A percentile compares a stretch with the other conserved stretches of the same genome.
Conservation (phyloP, 2,113 vertebrate genomes). For the Caretta caretta region DNA sequence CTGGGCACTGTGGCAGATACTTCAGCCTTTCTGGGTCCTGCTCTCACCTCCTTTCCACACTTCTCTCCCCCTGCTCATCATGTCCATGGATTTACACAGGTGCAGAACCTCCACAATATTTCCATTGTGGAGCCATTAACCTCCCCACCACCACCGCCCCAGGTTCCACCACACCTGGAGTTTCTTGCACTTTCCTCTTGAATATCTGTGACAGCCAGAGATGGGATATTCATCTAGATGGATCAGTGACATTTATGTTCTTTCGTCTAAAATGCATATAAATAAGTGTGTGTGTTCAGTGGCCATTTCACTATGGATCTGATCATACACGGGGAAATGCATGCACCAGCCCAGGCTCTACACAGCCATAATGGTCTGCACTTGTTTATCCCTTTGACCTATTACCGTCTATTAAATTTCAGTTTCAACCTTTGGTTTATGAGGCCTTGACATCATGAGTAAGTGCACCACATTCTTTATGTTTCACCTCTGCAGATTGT, state of each 20-base stretch:
- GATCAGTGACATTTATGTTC: neutral
- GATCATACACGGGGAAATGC: rapidly evolving
- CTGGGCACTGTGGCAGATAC: neutral
- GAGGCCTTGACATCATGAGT: neutral
- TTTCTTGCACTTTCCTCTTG: neutral
- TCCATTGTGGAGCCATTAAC: neutral
- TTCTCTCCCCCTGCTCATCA: rapidly evolving
- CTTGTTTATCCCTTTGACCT: neutral
- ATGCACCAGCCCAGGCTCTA: neutral
- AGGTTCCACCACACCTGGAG: neutral
- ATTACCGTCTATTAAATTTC: neutral
- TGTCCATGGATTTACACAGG: neutral
- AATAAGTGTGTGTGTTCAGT: neutral
- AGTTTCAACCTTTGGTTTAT: neutral
- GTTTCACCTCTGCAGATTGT: neutral
- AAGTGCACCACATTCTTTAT: neutral
- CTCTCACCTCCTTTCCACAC: neutral
- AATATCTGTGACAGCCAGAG: neutral
- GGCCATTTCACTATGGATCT: neutral
- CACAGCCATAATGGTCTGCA: neutral
- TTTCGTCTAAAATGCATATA: neutral
- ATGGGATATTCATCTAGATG: neutral
- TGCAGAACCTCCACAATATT: neutral
- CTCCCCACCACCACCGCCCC: neutral
- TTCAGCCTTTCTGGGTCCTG: neutral